Base-by-base conservation (phyloP, 2,113 vertebrate genomes). In the Lontra canadensis region DNA sequence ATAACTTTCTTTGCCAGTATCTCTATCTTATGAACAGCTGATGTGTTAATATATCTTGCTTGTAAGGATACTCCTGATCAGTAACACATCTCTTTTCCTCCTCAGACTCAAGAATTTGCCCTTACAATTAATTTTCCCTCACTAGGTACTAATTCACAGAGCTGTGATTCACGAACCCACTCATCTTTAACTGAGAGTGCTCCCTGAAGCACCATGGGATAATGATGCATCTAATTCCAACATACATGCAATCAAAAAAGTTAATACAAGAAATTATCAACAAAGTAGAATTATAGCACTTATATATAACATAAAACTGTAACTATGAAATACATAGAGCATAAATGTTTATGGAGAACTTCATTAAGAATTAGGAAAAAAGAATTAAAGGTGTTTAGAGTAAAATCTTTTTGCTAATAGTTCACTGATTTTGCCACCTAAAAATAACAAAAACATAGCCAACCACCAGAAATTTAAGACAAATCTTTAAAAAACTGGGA, bases 401-500 rank as follows among this genome's bases (percentile, higher is more conserved):
- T 86, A 88, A 95, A 88, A 26, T 44, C 31, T 31, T 86, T 78
- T 88, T 88, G 29, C 63, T 81, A 96, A 23, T 29, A 84, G 11
- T 49, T 90, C 23, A 85, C 0, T 83, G 42, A 92, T 47, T 95
- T 47, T 84, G 78, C 78, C 39, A 94, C 47, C 39, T 84, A 90
- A 95, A 90, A 95, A 55, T 15, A 36, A 88, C 12, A 80, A 59
- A 63, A 92, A 88, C 3, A 74, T 5, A 95, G 8, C 2, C 42
- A 90, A 80, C 26, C 20, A 78, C 7, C 8, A 76, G 63, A 92
- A 34, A 92, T 29, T 57, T 78, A 83, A 90, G 55, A 36, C 39
- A 73, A 94, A 97, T 52, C 8, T 83, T 94, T 83, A 94, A 87
- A 90, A 94, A 90, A 92, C 1, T 88, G n/a, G 20, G 49, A 78